These are phyloP conservation scores for Eunapius fragilis DNA, from an alignment of 37 sponge, comb jelly and placozoan species.

Conservation along the genomic window DNA sequence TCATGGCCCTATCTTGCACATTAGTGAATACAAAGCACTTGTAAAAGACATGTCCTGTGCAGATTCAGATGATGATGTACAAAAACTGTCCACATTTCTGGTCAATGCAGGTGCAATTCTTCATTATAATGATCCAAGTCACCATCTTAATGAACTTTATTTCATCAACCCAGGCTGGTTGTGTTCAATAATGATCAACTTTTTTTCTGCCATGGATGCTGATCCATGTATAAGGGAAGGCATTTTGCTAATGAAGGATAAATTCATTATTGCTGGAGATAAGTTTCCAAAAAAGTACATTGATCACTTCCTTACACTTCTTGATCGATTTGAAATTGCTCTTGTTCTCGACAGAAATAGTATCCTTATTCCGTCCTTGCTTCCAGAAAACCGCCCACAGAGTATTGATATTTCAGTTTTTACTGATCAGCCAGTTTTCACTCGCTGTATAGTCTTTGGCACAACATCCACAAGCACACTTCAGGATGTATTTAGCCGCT, in stretches of 20 bases:
- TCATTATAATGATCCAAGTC: conserved; percentile 60
- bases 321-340: conserved; percentile 77
- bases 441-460: conserved; percentile 47
- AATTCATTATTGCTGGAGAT: conserved; percentile 18
- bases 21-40: conserved; percentile 26
- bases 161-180: conserved; percentile 75
- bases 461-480: conserved; percentile 43
- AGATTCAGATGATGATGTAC: conserved; percentile 43
- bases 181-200: conserved; percentile 73
- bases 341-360: conserved; percentile 45
- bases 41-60: conserved; percentile 9
- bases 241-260: conserved; percentile 37
- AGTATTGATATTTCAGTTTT: background rate
- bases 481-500: conserved; percentile 78
- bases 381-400: conserved; percentile 35
- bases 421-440: conserved; percentile 8
- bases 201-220: conserved; percentile 16
- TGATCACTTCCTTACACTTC: conserved; percentile 64
- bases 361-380: conserved; percentile 76
- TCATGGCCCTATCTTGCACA: conserved; percentile 53
- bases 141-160: conserved; percentile 70
- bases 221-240: conserved; percentile 65
- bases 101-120: conserved; percentile 58
- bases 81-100: conserved; percentile 46
- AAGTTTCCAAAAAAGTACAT: conserved; percentile 46